phyloP scores from a whole-genome alignment of 2,888 invertebrate species.

The Lasioglossum vierecki region DNA sequence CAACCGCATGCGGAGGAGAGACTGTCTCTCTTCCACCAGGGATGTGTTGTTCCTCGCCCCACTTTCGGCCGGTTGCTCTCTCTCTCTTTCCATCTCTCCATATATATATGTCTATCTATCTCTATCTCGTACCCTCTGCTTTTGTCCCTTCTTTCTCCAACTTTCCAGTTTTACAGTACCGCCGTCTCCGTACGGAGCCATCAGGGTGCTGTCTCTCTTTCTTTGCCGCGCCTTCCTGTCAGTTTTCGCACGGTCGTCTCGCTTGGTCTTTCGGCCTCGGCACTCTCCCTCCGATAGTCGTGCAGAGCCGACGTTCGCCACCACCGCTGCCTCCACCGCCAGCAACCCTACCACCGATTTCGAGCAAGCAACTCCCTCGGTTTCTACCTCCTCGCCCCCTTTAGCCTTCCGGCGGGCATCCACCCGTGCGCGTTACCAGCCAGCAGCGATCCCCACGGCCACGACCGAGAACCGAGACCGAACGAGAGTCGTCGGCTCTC shows the following conservation, averaged over 20 bases:
- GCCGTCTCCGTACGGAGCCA: constrained; percentile 5
- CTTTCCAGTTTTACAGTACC: constrained; percentile 42
- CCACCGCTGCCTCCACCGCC: constrained; percentile 55
- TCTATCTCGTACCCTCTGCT: not conserved
- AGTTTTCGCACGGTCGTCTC: constrained; percentile 36
- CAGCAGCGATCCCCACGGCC: constrained; percentile 77
- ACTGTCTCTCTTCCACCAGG: constrained; percentile 37
- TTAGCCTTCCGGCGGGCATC: constrained; percentile 63
- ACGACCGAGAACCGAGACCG: constrained; percentile 76
- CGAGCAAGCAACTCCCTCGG: constrained; percentile 66
- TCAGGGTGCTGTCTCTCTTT: constrained; percentile 34
- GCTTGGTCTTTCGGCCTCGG: constrained; percentile 35
- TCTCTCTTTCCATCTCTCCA: not conserved
- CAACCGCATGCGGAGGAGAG: constrained; percentile 31
- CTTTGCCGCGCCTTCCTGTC: constrained; percentile 8
- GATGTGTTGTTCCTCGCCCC: not conserved
- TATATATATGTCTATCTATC: not conserved
- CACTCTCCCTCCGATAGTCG: constrained; percentile 52
- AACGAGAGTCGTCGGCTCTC: constrained; percentile 79
- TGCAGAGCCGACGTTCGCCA: constrained; percentile 66
- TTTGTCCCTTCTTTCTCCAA: constrained; percentile 36
- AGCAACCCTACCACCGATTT: constrained; percentile 68
- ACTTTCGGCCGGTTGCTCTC: constrained; percentile 8
- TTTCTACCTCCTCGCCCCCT: constrained; percentile 61
- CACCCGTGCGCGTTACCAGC: constrained; percentile 73